These are phyloP conservation scores for Lathamus discolor DNA, from an alignment of 2,113 vertebrate species.

Conservation along the genomic window DNA sequence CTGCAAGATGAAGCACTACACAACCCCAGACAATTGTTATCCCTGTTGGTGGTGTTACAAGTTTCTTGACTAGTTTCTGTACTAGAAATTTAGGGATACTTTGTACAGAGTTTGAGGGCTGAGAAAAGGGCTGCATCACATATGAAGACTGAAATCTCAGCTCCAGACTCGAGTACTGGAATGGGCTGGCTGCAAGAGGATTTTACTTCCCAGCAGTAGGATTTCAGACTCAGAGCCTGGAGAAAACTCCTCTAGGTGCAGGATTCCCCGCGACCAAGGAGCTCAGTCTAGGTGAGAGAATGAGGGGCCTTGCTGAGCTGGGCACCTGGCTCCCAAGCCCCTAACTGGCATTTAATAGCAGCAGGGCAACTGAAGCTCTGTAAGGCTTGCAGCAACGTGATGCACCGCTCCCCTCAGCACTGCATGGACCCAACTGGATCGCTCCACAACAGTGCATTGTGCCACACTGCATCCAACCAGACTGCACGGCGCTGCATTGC, in stretches of 20 bases:
- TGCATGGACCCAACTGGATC: neutral
- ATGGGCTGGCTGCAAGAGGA: neutral
- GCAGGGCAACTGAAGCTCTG: neutral
- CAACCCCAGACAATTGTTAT: neutral
- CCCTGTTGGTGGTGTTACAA: neutral
- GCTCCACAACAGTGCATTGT: neutral
- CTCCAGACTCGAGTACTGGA: accelerated
- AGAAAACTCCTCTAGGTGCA: neutral
- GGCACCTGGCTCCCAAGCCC: neutral
- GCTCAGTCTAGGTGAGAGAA: accelerated
- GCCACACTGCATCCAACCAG: neutral
- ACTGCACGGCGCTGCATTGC: neutral
- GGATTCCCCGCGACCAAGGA: neutral
- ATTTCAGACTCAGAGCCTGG: neutral
- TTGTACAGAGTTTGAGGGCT: neutral
- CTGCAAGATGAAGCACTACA: neutral
- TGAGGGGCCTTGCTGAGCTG: neutral
- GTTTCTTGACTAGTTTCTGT: neutral
- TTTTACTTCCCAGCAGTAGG: neutral
- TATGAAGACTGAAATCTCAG: neutral
- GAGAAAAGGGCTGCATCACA: accelerated
- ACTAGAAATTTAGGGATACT: neutral
- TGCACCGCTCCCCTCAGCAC: too few species aligned
- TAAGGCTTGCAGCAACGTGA: accelerated
- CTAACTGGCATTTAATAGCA: accelerated